Evolutionary conservation across 2,888 invertebrate species (phyloP), one percentile per base, ranked within the genome.

Genomic region (Seira sanloemensis): DNA sequence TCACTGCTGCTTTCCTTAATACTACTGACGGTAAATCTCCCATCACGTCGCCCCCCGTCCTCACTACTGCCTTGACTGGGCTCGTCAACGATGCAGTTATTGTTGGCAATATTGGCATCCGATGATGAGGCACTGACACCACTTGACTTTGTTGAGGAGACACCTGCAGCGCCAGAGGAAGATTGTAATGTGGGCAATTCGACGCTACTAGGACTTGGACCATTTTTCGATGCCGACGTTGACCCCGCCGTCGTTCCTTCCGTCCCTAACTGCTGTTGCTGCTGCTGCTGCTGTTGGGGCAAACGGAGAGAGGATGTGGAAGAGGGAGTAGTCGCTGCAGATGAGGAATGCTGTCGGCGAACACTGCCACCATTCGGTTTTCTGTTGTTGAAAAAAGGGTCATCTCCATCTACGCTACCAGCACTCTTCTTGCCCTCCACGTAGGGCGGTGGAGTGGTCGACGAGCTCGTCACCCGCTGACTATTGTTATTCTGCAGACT

Each of bases 1-100:
- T 83, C 83, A 83, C 77, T 50, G 50, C 50, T 83, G 50, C 50
- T 83, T 83, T 83, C 83, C 73, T 77, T 73, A 83, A 78, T 73
- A 77, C 83, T 83, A 78, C 77, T 83, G 68, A 83, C 78, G 73
- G 77, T 78, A 73, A 83, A 83, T 83, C 83, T 77, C 62, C 83
- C 83, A 83, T 83, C 83, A 83, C 78, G 77, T 65, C 21, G 50
- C 19, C 26, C 75, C 58, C 80, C 58, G 37, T 26, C 66, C 54
- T 25, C 37, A 58, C 73, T 66, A 66, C 66, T 81, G 24, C 46
- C 19, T 23, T 19, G 18, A 24, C 19, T 23, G 62, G 58, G 77
- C 26, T 83, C 78, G 24, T 83, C 77, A 71, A 78, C 25, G 24
- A 83, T 83, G 67, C 77, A 78, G 27, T 83, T 83, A 78, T 83